A percentile compares a stretch with the other conserved stretches of the same genome.
phyloP scores from a whole-genome alignment of 2,888 invertebrate genomes.

The Tetrapedia diversipes region DNA sequence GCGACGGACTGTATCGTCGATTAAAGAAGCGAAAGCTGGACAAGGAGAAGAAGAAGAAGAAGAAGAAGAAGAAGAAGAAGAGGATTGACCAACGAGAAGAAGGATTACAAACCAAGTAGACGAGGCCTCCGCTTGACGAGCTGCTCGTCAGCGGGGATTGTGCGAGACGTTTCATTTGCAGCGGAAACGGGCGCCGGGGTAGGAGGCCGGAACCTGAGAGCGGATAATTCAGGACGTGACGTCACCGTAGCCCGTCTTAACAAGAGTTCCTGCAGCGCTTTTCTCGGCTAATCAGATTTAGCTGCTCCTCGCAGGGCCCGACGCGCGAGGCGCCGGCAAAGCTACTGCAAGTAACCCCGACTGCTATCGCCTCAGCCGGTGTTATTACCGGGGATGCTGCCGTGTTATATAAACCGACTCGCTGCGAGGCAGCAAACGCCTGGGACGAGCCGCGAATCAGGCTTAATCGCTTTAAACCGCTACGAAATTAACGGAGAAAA shows the following conservation, averaged over 20 bases:
- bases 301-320: conserved; percentile 55
- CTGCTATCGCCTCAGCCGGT: background rate
- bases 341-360: conserved; percentile 9
- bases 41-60: no score
- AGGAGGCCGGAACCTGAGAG: conserved; percentile 44
- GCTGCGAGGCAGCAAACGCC: background rate
- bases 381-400: conserved; percentile 10
- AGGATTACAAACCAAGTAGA: conserved; percentile 27
- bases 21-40: conserved; percentile 5
- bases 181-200: conserved; percentile 31
- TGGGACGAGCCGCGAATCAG: conserved; percentile 6
- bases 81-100: conserved; percentile 6
- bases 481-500: background rate
- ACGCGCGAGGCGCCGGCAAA: conserved; percentile 34
- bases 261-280: conserved; percentile 69
- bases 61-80: no score
- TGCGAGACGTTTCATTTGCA: conserved; percentile 62
- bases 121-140: conserved; percentile 32
- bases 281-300: conserved; percentile 73
- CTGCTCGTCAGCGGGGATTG: conserved; percentile 61
- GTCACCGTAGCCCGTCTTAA: conserved; percentile 67
- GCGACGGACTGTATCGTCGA: background rate
- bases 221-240: conserved; percentile 68
- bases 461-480: conserved; percentile 6
- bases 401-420: background rate